phyloP scores from a whole-genome alignment of 2,888 invertebrate species.

The Metopia argyrocephala region DNA sequence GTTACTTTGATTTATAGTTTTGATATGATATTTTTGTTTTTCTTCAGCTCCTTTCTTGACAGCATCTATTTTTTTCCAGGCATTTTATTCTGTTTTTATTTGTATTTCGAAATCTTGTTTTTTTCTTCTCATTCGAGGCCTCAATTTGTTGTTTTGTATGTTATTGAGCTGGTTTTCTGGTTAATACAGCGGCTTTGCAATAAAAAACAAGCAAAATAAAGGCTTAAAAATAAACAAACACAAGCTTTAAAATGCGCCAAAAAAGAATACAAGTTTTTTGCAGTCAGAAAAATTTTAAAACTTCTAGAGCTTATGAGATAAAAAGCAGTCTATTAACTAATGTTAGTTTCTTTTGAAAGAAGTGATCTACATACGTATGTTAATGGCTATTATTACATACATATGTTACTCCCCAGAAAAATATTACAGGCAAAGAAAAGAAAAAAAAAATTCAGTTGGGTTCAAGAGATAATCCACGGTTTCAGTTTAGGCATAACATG shows the following conservation, averaged over 20 bases:
- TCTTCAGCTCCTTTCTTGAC: conserved; percentile 14
- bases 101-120: not conserved
- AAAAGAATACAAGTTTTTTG: too few relatives aligned
- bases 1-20: conserved; percentile 59
- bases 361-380: too few relatives aligned
- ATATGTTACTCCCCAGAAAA: too few relatives aligned
- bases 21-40: conserved; percentile 49
- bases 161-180: conserved; percentile 45
- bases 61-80: conserved; percentile 18
- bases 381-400: too few relatives aligned
- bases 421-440: too few relatives aligned
- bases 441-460: too few relatives aligned
- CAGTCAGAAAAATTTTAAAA: too few relatives aligned
- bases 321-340: too few relatives aligned
- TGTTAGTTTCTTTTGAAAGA: too few relatives aligned
- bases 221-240: not conserved
- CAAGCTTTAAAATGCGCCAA: conserved; percentile 23
- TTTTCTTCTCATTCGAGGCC: conserved; percentile 29
- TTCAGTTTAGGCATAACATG: too few relatives aligned
- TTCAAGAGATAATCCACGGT: too few relatives aligned
- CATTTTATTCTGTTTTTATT: conserved; percentile 24
- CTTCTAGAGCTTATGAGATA: too few relatives aligned
- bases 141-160: conserved; percentile 56
- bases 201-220: not conserved
- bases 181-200: not conserved